Evolutionary conservation across 2,888 invertebrate genomes (phyloP).

Genomic region (Marronus borbonicus): DNA sequence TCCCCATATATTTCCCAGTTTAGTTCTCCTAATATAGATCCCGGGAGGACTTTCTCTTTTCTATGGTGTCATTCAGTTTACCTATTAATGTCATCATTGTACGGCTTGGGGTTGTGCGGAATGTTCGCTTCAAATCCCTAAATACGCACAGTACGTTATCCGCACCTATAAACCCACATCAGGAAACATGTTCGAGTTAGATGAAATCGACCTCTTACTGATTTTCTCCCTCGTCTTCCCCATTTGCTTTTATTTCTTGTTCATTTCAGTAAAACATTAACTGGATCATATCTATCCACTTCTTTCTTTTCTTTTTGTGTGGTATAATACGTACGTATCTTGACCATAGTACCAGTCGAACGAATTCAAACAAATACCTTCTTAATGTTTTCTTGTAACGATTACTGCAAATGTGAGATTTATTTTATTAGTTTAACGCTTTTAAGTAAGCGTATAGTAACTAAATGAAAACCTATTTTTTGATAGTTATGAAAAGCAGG

Average conservation of each 20-base stretch:
- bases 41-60: conserved; percentile 33
- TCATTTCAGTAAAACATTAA: not conserved
- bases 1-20: conserved; percentile 18
- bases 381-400: too few species aligned
- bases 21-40: conserved; percentile 34
- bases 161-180: conserved; percentile 41
- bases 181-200: conserved; percentile 28
- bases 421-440: too few species aligned
- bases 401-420: too few species aligned
- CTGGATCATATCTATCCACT: not conserved
- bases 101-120: conserved; percentile 27
- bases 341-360: too few species aligned
- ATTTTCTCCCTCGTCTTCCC: conserved; percentile 21
- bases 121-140: conserved; percentile 39
- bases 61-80: conserved; percentile 40
- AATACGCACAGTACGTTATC: conserved; percentile 34
- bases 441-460: too few species aligned
- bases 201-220: conserved; percentile 19
- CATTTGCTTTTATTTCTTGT: not conserved
- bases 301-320: too few species aligned
- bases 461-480: too few species aligned
- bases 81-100: conserved; percentile 50
- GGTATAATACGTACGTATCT: too few species aligned
- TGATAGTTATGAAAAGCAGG: too few species aligned
- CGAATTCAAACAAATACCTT: too few species aligned